Evolutionary conservation across 2,888 invertebrate genomes (phyloP).

Genomic region (Dicyrtoma fusca): DNA sequence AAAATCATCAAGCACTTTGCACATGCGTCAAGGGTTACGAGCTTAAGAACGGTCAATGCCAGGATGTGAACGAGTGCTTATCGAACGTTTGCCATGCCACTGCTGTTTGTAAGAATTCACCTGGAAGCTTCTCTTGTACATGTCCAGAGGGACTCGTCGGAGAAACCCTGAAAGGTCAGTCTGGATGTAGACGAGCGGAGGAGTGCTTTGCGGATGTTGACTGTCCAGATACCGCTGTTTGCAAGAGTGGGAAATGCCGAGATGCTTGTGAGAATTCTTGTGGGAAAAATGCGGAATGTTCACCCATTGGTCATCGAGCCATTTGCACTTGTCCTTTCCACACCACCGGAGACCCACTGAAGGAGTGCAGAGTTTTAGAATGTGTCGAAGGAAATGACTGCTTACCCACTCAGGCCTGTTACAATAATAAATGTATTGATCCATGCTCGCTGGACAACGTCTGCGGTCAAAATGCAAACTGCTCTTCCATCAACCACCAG

Average conservation of each 20-base stretch:
- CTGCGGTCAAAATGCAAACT: constrained; percentile 77
- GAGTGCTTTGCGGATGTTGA: constrained; percentile 80
- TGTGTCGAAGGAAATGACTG: constrained; percentile 74
- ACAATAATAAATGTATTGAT: constrained; percentile 77
- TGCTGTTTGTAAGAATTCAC: constrained; percentile 76
- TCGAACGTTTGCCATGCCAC: constrained; percentile 77
- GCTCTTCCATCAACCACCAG: constrained; percentile 72
- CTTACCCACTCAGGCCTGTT: constrained; percentile 70
- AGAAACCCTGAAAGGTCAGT: constrained; percentile 67
- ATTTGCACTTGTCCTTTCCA: constrained; percentile 70
- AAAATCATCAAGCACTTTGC: constrained; percentile 74
- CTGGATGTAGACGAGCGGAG: constrained; percentile 79
- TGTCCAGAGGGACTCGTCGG: constrained; percentile 80
- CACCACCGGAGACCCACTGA: constrained; percentile 57
- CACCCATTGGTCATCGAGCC: constrained; percentile 79
- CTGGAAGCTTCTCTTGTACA: constrained; percentile 75
- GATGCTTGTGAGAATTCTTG: constrained; percentile 80
- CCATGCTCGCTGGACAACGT: constrained; percentile 80
- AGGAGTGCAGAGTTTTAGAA: constrained; percentile 53
- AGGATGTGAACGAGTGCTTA: constrained; percentile 80
- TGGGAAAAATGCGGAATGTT: constrained; percentile 76
- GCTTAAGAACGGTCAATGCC: constrained; percentile 69
- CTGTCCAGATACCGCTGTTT: constrained; percentile 74
- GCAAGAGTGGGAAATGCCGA: constrained; percentile 71
- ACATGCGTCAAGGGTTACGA: constrained; percentile 76